Conservation (phyloP, 2,888 invertebrate genomes). For the Eupeodes latifasciatus region DNA sequence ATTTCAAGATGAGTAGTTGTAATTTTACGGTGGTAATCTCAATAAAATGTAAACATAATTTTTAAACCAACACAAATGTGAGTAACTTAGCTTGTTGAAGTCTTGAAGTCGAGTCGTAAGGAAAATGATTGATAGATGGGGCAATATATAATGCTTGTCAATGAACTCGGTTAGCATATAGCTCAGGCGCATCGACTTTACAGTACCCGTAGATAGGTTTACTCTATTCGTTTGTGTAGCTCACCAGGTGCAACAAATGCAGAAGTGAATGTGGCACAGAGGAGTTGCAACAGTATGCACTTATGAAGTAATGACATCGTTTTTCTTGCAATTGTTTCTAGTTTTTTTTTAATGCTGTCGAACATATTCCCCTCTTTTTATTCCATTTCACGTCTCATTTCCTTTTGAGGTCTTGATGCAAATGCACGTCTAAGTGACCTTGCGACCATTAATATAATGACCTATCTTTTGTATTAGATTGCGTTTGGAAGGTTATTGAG, state of each 20-base stretch:
- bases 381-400: conserved; percentile 59
- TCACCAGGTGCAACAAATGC: not conserved
- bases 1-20: not conserved
- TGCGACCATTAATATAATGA: conserved; percentile 20
- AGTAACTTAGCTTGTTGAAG: not conserved
- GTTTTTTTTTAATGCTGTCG: not conserved
- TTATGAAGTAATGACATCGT: conserved; percentile 29
- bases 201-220: not conserved
- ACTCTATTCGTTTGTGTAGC: conserved; percentile 1
- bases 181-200: not conserved
- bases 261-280: conserved; percentile 26
- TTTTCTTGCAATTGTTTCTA: conserved; percentile 20
- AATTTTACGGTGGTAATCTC: no score
- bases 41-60: no score
- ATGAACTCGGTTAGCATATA: conserved; percentile 36
- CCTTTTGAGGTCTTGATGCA: conserved; percentile 33
- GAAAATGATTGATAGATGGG: conserved; percentile 24
- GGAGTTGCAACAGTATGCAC: conserved; percentile 38
- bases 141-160: conserved; percentile 34
- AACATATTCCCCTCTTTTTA: conserved; percentile 12
- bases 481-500: not conserved
- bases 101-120: not conserved
- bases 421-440: conserved; percentile 41
- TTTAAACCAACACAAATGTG: no score
- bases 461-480: not conserved